Evolutionary conservation across 2,113 vertebrate species (phyloP), one percentile per base, ranked within the genome.

Genomic region (Lagopus leucura): DNA sequence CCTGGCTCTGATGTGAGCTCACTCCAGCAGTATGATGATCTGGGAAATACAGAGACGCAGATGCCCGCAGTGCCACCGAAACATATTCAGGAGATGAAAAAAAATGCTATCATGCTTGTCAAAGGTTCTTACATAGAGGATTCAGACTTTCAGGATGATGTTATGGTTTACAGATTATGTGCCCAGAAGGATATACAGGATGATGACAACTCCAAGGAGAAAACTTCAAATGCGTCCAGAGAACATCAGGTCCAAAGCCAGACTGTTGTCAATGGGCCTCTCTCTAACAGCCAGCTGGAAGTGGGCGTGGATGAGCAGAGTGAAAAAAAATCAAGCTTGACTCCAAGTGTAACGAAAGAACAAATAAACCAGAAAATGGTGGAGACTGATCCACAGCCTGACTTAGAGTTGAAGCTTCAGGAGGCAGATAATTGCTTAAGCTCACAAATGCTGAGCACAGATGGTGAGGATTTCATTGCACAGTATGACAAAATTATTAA

Each of bases 31-130:
- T 80, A 63, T 4, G 94, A 95, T 13, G 90, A 96, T 10, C 16
- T 88, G 27, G 97, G 94, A 48, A 88, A 34, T 10, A 27, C 90
- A 11, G 81, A 94, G 11, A 50, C 78, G 6, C 93, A 96, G 12
- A 94, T 78, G 28, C 96, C 97, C 2, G 79, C 92, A 1, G 98
- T 99, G 24, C 98, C 98, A 8, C 99, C 99, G 8, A 97, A 95
- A 79, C 98, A 99, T 97, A 99, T 99, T 96, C 98, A 99, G 90
- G 99, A 99, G 95, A 98, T 99, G 98, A 98, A 98, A 96, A 98
- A 97, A 93, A 99, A 97, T 2, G 98, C 99, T 77, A 98, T 98
- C 90, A 98, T 98, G 98, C 91, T 99, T 50, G 95, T 99, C 32
- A 99, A 98, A 93, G 99, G 98, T 25, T 98, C 99, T 22, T 99